phyloP scores from a whole-genome alignment of 2,113 vertebrate species.

The Raja brachyura region DNA sequence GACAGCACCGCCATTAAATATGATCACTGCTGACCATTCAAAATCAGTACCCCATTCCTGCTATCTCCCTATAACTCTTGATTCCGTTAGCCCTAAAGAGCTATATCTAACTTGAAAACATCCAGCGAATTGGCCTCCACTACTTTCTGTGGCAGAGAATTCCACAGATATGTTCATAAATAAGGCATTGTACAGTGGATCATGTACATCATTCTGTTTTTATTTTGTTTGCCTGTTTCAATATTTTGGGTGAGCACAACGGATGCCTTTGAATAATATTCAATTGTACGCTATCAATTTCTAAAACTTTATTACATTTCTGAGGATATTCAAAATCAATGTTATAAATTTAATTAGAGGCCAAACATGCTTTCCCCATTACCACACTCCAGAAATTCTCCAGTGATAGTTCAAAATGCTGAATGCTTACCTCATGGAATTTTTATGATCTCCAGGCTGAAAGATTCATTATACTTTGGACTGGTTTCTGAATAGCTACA shows the following conservation, averaged over 20 bases:
- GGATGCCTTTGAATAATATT: neutral
- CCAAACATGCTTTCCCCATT: neutral
- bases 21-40: no score
- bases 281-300: neutral
- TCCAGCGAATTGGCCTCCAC: no score
- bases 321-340: neutral
- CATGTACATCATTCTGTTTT: neutral
- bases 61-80: no score
- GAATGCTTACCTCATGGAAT: neutral
- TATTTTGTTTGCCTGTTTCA: neutral
- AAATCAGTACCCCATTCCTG: no score
- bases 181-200: neutral
- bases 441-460: neutral
- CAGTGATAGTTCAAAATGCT: neutral
- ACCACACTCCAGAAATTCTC: neutral
- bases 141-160: no score
- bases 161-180: neutral
- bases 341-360: neutral
- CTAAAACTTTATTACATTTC: neutral
- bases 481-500: neutral
- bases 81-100: no score
- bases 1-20: no score
- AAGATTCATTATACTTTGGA: neutral
- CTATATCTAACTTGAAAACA: no score
- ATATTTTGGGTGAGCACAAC: neutral